These are phyloP conservation scores for Augochlora pura DNA, from an alignment of 1,140 invertebrate species.

Conservation along the genomic window DNA sequence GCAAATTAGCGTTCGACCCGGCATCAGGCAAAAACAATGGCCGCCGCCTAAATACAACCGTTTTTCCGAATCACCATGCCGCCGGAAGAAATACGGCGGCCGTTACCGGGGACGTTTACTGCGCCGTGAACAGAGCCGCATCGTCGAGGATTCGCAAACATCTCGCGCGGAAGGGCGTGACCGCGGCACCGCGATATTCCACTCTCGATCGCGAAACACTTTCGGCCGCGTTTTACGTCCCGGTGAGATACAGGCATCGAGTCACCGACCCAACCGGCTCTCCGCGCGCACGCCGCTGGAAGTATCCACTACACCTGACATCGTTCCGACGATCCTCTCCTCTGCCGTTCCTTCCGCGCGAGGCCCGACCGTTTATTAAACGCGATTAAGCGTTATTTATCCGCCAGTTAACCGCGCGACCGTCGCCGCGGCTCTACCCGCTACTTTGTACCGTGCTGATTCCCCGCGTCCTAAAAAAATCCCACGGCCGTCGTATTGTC, in stretches of 20 bases:
- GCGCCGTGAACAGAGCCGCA: slow-evolving; percentile 42
- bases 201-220: slow-evolving; percentile 27
- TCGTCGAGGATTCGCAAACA: slow-evolving; percentile 45
- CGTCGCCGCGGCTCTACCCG: not conserved
- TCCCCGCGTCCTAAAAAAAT: not conserved
- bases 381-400: slow-evolving; percentile 53
- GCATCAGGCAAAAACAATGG: slow-evolving; percentile 45
- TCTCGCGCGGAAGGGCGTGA: slow-evolving; percentile 35
- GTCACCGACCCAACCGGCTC: not conserved
- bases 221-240: slow-evolving; percentile 50
- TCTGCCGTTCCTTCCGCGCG: not conserved
- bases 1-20: slow-evolving; percentile 18
- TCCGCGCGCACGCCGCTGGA: not conserved
- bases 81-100: slow-evolving; percentile 34
- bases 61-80: slow-evolving; percentile 33
- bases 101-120: slow-evolving; percentile 54
- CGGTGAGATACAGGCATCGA: slow-evolving; percentile 21
- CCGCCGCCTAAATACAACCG: slow-evolving; percentile 33
- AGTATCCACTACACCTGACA: slow-evolving; percentile 28
- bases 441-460: not conserved
- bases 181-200: slow-evolving; percentile 14
- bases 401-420: slow-evolving; percentile 6
- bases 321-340: not conserved
- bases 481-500: not conserved
- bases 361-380: slow-evolving; percentile 33